These are phyloP conservation scores for Eristalis arbustorum DNA, from an alignment of 2,888 invertebrate genomes.

Conservation along the genomic window DNA sequence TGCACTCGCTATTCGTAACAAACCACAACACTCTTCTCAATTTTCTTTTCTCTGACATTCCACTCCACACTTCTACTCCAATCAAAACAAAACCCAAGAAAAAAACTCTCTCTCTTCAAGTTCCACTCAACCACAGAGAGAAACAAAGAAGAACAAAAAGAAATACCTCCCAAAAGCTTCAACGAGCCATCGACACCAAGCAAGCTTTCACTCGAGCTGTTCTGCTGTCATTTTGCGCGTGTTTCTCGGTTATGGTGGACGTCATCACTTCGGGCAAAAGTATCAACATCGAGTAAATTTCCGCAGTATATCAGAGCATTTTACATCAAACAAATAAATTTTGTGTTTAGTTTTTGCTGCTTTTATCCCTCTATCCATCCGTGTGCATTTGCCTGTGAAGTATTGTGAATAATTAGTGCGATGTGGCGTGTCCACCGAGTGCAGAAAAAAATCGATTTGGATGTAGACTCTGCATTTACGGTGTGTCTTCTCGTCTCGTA, in stretches of 20 bases:
- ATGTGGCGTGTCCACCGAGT: conserved; percentile 54
- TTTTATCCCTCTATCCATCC: neutral
- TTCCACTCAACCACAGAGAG: neutral
- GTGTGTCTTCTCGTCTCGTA: conserved; percentile 52
- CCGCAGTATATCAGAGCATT: conserved; percentile 26
- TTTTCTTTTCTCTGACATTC: conserved; percentile 20
- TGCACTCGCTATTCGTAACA: conserved; percentile 4
- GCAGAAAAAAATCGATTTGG: conserved; percentile 67
- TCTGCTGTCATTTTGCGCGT: conserved; percentile 62
- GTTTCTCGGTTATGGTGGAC: conserved; percentile 62
- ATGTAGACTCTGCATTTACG: conserved; percentile 51
- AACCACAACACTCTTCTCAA: neutral
- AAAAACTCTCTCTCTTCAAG: neutral
- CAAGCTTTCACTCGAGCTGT: conserved; percentile 38
- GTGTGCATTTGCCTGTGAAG: conserved; percentile 35
- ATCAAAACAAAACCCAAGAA: conserved; percentile 12
- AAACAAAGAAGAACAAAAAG: neutral
- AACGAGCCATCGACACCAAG: neutral
- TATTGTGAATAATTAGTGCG: conserved; percentile 31
- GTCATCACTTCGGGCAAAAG: conserved; percentile 55
- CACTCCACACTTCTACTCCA: neutral
- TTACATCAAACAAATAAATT: conserved; percentile 24
- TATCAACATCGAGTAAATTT: conserved; percentile 36
- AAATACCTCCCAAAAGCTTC: conserved; percentile 18
- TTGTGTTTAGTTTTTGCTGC: neutral